Conservation (phyloP, 92 coral and sea anemone species). For the Porites cylindrica region DNA sequence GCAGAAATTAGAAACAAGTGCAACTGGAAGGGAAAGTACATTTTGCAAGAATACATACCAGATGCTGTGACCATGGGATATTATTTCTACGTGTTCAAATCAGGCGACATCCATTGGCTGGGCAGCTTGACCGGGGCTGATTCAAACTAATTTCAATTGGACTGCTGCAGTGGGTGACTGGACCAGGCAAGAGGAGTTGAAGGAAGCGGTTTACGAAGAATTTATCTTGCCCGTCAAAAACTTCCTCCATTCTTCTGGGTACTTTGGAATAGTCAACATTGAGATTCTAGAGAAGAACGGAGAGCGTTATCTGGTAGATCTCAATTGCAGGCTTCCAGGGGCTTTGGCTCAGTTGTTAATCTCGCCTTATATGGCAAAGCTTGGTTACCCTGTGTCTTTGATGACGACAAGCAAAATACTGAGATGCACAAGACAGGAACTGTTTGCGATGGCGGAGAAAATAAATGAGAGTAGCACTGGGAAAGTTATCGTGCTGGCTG, state of each 20-base stretch:
- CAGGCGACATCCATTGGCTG: neutral
- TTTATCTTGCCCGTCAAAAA: neutral
- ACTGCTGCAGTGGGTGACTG: neutral
- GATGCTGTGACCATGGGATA: slow-evolving; percentile 8
- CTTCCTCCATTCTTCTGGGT: neutral
- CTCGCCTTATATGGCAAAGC: slow-evolving; percentile 3
- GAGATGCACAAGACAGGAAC: slow-evolving; percentile 1
- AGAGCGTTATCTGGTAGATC: slow-evolving; percentile 3
- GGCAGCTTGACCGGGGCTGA: neutral
- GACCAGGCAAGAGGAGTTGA: neutral
- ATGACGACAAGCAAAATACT: neutral
- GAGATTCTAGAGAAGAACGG: neutral
- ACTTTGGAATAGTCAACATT: neutral
- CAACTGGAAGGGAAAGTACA: no score
- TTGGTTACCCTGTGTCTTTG: neutral
- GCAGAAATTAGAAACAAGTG: neutral
- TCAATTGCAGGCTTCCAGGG: slow-evolving; percentile 2
- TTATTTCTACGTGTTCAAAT: no score
- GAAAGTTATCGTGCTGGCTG: neutral
- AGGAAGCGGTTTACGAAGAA: neutral
- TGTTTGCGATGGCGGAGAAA: neutral
- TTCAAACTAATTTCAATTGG: neutral
- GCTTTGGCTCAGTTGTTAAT: slow-evolving; percentile 2
- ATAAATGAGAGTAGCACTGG: neutral
- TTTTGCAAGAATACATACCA: slow-evolving; percentile 7